Evolutionary conservation across 2,888 invertebrate species (phyloP).

Genomic region (Cancer borealis): DNA sequence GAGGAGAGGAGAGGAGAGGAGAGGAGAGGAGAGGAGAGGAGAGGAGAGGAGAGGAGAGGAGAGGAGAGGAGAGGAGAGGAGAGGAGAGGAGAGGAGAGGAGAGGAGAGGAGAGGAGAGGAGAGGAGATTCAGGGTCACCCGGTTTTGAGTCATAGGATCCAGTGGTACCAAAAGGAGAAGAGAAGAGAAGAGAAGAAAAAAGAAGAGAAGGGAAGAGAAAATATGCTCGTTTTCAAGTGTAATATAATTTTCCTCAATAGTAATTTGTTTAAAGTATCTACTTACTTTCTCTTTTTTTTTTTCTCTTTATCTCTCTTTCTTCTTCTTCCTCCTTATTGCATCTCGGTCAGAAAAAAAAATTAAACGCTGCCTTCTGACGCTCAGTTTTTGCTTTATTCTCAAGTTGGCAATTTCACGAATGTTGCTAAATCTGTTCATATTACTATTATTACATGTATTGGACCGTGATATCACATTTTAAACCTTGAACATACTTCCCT

Average conservation of each 20-base stretch:
- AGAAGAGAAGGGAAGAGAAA: background rate
- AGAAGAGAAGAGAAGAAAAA: background rate
- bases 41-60: background rate
- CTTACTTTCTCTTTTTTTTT: background rate
- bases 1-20: background rate
- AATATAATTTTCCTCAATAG: slow-evolving; percentile 4
- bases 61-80: background rate
- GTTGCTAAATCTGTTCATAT: background rate
- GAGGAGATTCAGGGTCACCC: background rate
- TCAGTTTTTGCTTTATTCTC: background rate
- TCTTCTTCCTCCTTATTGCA: background rate
- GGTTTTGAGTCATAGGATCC: background rate
- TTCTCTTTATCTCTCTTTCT: slow-evolving; percentile 15
- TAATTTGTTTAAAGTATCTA: background rate
- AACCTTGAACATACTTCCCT: background rate
- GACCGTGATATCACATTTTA: slow-evolving; percentile 3
- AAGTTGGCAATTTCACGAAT: background rate
- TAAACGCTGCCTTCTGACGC: background rate
- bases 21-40: background rate
- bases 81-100: background rate
- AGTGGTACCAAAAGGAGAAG: background rate
- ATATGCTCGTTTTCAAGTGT: background rate
- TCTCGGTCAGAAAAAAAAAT: background rate
- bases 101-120: background rate
- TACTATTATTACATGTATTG: background rate